Evolutionary conservation across 2,113 vertebrate species (phyloP).

Genomic region (Ovis aries): DNA sequence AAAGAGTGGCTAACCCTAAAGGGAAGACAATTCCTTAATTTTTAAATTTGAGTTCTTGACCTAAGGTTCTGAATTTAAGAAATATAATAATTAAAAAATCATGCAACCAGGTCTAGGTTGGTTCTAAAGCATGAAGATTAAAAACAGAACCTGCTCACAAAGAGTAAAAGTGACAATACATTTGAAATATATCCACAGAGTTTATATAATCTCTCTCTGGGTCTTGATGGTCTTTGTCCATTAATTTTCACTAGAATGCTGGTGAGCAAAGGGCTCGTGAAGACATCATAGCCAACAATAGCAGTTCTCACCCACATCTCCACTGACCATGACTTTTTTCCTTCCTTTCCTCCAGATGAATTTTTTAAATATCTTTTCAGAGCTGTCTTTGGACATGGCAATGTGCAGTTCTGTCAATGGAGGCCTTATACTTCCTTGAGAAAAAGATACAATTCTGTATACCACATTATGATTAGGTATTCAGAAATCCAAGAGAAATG

Average conservation of each 20-base stretch:
- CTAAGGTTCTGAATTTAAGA: neutral
- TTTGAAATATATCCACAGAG: neutral
- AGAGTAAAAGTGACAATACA: neutral
- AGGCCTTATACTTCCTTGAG: neutral
- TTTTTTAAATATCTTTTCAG: neutral
- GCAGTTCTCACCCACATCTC: neutral
- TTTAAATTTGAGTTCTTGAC: constrained; percentile 1
- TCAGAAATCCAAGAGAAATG: neutral
- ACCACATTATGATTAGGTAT: neutral
- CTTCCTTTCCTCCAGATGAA: neutral
- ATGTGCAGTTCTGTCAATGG: neutral
- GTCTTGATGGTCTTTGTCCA: neutral
- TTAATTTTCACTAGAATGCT: neutral
- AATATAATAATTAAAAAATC: neutral
- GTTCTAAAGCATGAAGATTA: neutral
- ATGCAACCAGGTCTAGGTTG: neutral
- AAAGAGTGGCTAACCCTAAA: neutral
- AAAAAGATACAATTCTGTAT: neutral
- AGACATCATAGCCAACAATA: neutral
- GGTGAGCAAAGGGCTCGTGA: neutral
- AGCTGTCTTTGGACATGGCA: neutral
- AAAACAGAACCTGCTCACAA: neutral
- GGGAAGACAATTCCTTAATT: neutral
- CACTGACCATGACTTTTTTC: neutral
- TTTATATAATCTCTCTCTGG: neutral